Evolutionary conservation across 2,888 invertebrate species (phyloP).

Genomic region (Mythimna lalbum): DNA sequence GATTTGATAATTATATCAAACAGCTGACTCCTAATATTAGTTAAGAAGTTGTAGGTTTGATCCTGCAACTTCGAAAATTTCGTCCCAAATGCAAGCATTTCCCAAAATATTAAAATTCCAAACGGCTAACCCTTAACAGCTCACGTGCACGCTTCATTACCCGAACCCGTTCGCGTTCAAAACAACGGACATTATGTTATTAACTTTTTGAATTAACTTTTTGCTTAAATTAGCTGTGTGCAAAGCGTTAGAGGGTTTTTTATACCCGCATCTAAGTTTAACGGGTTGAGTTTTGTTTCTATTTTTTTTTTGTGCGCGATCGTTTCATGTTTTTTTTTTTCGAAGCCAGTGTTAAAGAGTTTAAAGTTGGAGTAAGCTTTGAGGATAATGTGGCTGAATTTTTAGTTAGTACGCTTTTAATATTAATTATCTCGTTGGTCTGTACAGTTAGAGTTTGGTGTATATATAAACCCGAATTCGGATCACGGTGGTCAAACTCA

Average conservation of each 20-base stretch:
- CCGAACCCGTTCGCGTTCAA: conserved; percentile 56
- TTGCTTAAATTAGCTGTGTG: conserved; percentile 59
- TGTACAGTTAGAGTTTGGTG: no score
- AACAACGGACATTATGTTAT: conserved; percentile 62
- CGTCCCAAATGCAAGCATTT: background rate
- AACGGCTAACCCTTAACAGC: conserved; percentile 51
- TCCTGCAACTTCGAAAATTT: no score
- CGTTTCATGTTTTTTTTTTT: conserved; percentile 5
- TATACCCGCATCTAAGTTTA: conserved; percentile 44
- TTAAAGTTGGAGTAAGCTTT: background rate
- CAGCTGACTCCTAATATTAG: no score
- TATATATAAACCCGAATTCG: no score
- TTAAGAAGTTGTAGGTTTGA: no score
- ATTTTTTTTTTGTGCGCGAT: conserved; percentile 8
- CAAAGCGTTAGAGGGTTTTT: conserved; percentile 37
- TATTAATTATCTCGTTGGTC: conserved; percentile 4
- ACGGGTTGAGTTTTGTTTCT: conserved; percentile 43
- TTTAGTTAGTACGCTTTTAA: background rate
- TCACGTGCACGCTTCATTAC: conserved; percentile 63
- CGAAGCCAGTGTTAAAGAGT: background rate
- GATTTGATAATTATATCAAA: no score
- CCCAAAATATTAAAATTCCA: background rate
- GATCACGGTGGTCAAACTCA: no score
- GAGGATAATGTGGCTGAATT: background rate
- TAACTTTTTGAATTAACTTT: conserved; percentile 67